Percentiles rank a stretch among this genome's conserved stretches.
These are phyloP conservation scores for Echeneis naucrates DNA, from an alignment of 2,797 vertebrate species.

Conservation along the genomic window DNA sequence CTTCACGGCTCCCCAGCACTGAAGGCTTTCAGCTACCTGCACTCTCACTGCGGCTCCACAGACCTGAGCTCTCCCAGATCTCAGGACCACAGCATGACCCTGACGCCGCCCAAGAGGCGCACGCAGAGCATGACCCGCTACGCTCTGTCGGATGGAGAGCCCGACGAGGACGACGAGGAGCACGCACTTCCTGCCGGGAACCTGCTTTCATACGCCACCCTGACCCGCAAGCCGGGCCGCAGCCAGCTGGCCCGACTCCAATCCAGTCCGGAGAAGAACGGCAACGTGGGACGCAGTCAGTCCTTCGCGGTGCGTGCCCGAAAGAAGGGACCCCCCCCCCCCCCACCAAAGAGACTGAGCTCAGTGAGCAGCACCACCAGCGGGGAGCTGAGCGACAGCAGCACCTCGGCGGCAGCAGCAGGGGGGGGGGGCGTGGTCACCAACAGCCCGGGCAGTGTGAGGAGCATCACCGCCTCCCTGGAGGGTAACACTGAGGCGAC, in stretches of 20 bases:
- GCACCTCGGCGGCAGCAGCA: conserved; percentile 35
- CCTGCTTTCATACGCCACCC: conserved; percentile 91
- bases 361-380: conserved; percentile 86
- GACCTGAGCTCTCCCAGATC: conserved; percentile 53
- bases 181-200: conserved; percentile 56
- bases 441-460: conserved; percentile 71
- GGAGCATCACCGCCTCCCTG: conserved; percentile 76
- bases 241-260: conserved; percentile 81
- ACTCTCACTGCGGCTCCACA: conserved; percentile 74
- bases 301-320: conserved; percentile 93
- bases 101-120: conserved; percentile 85
- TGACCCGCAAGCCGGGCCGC: conserved; percentile 90
- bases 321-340: conserved; percentile 92
- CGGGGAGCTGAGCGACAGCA: conserved; percentile 71
- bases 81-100: conserved; percentile 24
- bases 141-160: conserved; percentile 90
- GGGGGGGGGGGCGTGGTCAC: conserved; percentile 41
- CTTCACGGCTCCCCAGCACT: conserved; percentile 76
- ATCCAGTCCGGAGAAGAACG: conserved; percentile 76
- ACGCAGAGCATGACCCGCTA: conserved; percentile 90
- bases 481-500: conserved; percentile 62
- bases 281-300: conserved; percentile 89
- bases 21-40: conserved; percentile 86
- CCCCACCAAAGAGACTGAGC: conserved; percentile 94
- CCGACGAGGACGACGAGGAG: conserved; percentile 85